Percentiles rank a stretch among this genome's conserved stretches.
phyloP scores from a whole-genome alignment of 2,797 vertebrate species.

The Enteromius anoplus region DNA sequence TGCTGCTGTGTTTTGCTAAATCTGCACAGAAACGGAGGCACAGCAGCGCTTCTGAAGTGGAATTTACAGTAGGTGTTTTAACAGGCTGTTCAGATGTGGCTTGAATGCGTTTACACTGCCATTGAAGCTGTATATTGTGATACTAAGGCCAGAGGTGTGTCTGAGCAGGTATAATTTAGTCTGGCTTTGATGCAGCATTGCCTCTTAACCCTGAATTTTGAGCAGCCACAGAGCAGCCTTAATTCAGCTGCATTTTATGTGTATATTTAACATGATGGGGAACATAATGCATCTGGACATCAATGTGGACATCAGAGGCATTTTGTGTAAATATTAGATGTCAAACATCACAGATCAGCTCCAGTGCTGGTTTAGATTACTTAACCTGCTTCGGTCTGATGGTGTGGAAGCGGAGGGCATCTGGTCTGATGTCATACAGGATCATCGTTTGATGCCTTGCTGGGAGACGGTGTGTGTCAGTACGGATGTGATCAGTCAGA shows the following conservation, averaged over 20 bases:
- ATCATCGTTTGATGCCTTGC: not conserved
- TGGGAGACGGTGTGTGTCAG: constrained; percentile 24
- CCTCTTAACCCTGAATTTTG: not conserved
- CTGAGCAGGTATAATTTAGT: not conserved
- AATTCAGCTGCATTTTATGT: not conserved
- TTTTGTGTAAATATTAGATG: not conserved
- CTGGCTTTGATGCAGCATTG: not conserved
- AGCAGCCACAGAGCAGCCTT: not conserved
- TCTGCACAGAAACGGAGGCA: not conserved
- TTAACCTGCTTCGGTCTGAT: not conserved
- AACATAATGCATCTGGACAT: not conserved
- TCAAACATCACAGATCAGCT: not conserved
- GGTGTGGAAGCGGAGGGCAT: not conserved
- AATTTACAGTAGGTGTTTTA: not conserved
- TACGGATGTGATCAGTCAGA: not conserved
- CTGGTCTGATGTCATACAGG: constrained; percentile 11
- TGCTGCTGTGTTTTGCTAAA: not conserved
- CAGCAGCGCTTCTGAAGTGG: not conserved
- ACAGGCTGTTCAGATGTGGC: not conserved
- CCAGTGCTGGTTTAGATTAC: not conserved
- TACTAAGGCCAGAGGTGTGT: not conserved
- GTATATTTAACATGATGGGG: too few species aligned
- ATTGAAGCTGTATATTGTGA: not conserved
- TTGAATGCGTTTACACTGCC: not conserved
- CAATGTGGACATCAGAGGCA: not conserved